phyloP scores from a whole-genome alignment of 2,888 invertebrate genomes.

The Schizaphis graminum region DNA sequence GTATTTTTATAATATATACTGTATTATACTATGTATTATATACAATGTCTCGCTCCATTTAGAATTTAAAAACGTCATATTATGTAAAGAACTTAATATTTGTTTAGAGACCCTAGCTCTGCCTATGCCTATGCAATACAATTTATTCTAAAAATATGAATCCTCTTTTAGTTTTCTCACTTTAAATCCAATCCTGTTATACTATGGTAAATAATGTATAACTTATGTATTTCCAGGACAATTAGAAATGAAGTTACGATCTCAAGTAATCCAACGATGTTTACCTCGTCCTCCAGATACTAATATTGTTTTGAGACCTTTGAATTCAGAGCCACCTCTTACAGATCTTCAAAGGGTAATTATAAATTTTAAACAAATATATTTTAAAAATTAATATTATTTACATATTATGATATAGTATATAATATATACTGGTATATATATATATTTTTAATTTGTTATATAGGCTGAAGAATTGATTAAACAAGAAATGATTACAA shows the following conservation, averaged over 20 bases:
- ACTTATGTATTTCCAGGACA: conserved; percentile 72
- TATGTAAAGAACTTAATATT: too few relatives aligned
- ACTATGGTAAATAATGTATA: neutral
- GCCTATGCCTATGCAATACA: too few relatives aligned
- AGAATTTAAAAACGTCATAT: too few relatives aligned
- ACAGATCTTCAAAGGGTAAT: conserved; percentile 84
- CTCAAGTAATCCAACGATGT: conserved; percentile 87
- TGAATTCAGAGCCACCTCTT: conserved; percentile 82
- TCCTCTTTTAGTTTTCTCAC: neutral
- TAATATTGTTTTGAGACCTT: conserved; percentile 85
- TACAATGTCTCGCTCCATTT: too few relatives aligned
- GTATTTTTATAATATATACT: too few relatives aligned
- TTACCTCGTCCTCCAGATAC: conserved; percentile 89
- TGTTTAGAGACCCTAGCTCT: too few relatives aligned
- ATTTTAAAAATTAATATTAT: too few relatives aligned
- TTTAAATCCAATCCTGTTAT: neutral
- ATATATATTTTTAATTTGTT: conserved; percentile 56
- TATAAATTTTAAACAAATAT: conserved; percentile 11
- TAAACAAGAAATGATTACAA: conserved; percentile 95
- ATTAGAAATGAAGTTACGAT: conserved; percentile 81
- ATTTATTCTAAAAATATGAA: too few relatives aligned
- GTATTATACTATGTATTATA: too few relatives aligned
- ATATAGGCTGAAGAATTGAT: conserved; percentile 91
- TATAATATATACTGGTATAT: neutral
- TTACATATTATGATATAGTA: neutral